Percentiles rank a stretch among this genome's conserved stretches.
Evolutionary conservation across 2,113 vertebrate species (phyloP).

Genomic region (Brachyhypopomus gauderio): DNA sequence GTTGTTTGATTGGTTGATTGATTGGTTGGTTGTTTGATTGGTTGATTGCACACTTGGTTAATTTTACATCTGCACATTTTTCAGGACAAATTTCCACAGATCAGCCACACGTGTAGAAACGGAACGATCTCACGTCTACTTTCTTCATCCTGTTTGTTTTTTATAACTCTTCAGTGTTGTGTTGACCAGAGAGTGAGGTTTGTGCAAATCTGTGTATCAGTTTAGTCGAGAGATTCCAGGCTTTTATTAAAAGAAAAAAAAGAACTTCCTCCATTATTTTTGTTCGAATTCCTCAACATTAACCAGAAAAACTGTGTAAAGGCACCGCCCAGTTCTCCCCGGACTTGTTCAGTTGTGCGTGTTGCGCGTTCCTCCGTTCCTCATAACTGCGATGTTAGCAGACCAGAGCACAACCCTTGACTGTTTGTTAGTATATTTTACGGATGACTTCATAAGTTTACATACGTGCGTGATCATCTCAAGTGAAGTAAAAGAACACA

Average conservation of each 20-base stretch:
- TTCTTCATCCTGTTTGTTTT: conserved; percentile 66
- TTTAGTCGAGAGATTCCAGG: conserved; percentile 39
- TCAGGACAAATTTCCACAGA: conserved; percentile 59
- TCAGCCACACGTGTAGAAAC: conserved; percentile 68
- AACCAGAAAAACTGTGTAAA: conserved; percentile 22
- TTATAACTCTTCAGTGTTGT: conserved; percentile 61
- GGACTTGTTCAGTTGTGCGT: conserved; percentile 61
- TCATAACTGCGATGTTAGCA: conserved; percentile 64
- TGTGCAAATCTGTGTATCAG: conserved; percentile 20
- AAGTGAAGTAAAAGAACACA: conserved; percentile 28
- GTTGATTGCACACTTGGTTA: conserved; percentile 56
- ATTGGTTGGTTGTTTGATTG: conserved; percentile 45
- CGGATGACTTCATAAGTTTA: conserved; percentile 35
- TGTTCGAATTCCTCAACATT: conserved; percentile 10
- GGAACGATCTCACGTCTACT: conserved; percentile 64
- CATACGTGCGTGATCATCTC: conserved; percentile 37
- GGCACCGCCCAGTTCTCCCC: conserved; percentile 52
- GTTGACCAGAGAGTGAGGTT: conserved; percentile 43
- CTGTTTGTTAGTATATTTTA: conserved; percentile 61
- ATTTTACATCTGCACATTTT: conserved; percentile 57
- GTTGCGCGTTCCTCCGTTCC: conserved; percentile 53
- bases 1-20: conserved; percentile 60
- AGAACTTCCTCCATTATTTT: not conserved
- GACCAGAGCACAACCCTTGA: conserved; percentile 75
- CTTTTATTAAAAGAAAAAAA: conserved; percentile 8